Conservation (phyloP, 2,888 invertebrate genomes). For the Acleris emargana region DNA sequence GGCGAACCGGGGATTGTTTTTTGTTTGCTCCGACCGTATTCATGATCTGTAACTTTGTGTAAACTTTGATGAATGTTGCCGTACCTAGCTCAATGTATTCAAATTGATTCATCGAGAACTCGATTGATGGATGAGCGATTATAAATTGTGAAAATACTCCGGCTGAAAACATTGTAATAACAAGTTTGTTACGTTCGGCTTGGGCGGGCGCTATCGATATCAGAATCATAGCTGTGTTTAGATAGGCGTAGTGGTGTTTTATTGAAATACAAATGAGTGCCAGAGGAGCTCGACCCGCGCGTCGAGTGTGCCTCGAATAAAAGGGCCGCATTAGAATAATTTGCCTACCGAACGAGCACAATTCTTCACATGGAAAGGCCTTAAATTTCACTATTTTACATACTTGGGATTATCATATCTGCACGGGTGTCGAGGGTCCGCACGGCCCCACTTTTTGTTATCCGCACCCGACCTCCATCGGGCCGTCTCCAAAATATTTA, state of each 20-base stretch:
- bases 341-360: constrained; percentile 77
- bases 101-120: constrained; percentile 68
- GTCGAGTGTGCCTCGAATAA: constrained; percentile 79
- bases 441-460: constrained; percentile 75
- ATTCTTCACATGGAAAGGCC: constrained; percentile 83
- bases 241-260: constrained; percentile 79
- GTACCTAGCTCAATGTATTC: constrained; percentile 63
- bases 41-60: constrained; percentile 58
- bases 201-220: constrained; percentile 45
- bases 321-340: constrained; percentile 83
- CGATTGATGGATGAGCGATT: constrained; percentile 61
- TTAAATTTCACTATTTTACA: constrained; percentile 84
- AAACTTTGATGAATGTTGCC: constrained; percentile 64
- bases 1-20: constrained; percentile 58
- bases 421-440: constrained; percentile 69
- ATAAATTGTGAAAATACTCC: constrained; percentile 58
- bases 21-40: constrained; percentile 58
- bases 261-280: constrained; percentile 82
- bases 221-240: constrained; percentile 73
- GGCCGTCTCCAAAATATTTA: constrained; percentile 80
- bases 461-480: constrained; percentile 79
- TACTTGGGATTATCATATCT: constrained; percentile 83
- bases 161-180: constrained; percentile 62
- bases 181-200: constrained; percentile 49
- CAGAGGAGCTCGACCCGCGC: constrained; percentile 66